Base-by-base conservation (phyloP, 2,888 invertebrate species). In the Octonoba sinensis region DNA sequence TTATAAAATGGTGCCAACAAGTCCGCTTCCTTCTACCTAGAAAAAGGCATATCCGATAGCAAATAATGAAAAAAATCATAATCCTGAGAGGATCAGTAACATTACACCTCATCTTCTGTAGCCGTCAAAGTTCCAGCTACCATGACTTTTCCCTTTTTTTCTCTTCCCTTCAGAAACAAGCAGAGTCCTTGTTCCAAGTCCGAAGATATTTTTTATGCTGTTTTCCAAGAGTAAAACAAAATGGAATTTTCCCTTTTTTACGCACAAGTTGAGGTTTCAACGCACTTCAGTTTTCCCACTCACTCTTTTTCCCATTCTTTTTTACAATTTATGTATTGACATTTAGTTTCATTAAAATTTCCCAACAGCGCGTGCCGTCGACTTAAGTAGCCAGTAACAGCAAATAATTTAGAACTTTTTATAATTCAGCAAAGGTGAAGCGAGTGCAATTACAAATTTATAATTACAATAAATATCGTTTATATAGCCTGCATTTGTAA, bases 81-180 rank as follows among this genome's bases (percentile, higher is more conserved):
- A 51, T 49, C 67, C 51, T 6, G 18, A 56, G n/a, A 16, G 18
- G 67, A 67, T 67, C 67, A 51, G 67, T 54, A 67, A 67, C 54
- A 51, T 54, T 54, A 67, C 51, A 67, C 67, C 49, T 67, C 36
- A 51, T 27, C 51, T 54, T 36, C 18, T 15, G 18, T 24, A 67
- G 67, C 67, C 67, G 67, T 67, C 67, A 67, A 54, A 51, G 18
- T 67, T 54, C 67, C 27, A 54, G 67, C 67, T 67, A 67, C 67
- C 54, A 67, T 54, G 67, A 67, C 27, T 67, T 67, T 66, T 49
- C n/a, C n/a, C 27, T 67, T 51, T 66, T 66, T 24, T 49, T 67
- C 44, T n/a, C 18, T 24, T 36, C 54, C 36, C 18, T 12, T 49
- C 24, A 67, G 51, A 22, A 67, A 47, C 49, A 22, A 49, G 51